Evolutionary conservation across 1,140 invertebrate genomes (phyloP).

Genomic region (Sitodiplosis mosellana): DNA sequence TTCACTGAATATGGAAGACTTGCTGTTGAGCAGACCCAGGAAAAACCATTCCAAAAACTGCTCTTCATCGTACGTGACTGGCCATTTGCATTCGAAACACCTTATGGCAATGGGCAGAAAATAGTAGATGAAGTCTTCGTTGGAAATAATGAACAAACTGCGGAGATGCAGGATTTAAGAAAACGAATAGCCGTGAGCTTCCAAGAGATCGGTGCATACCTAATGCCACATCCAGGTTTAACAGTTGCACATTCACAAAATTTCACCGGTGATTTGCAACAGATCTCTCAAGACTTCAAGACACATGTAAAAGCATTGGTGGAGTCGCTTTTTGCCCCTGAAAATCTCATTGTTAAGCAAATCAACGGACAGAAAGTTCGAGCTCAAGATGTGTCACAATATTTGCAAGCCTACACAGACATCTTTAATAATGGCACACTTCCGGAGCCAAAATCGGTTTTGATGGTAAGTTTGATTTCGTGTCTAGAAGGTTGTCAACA

Average conservation of each 20-base stretch:
- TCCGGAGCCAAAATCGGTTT: constrained; percentile 97
- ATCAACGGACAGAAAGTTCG: constrained; percentile 88
- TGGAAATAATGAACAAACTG: constrained; percentile 72
- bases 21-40: constrained; percentile 74
- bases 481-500: too few species aligned
- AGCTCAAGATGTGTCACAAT: constrained; percentile 84
- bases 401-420: constrained; percentile 95
- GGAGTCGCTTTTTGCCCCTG: constrained; percentile 69
- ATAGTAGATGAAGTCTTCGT: constrained; percentile 69
- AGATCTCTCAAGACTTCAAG: constrained; percentile 90
- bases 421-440: constrained; percentile 93
- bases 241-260: constrained; percentile 89
- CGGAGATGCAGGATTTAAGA: constrained; percentile 74
- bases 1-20: constrained; percentile 95
- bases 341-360: constrained; percentile 87
- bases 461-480: constrained; percentile 48
- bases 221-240: constrained; percentile 95
- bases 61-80: constrained; percentile 95
- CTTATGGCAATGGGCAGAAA: constrained; percentile 71
- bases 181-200: constrained; percentile 86
- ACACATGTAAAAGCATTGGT: constrained; percentile 65
- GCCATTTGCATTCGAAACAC: constrained; percentile 93
- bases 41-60: constrained; percentile 84
- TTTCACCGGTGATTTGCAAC: constrained; percentile 85
- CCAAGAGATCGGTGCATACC: constrained; percentile 83